Evolutionary conservation across 92 coral and sea anemone species (phyloP), one percentile per base, ranked within the genome.

Genomic region (Metridium senile): DNA sequence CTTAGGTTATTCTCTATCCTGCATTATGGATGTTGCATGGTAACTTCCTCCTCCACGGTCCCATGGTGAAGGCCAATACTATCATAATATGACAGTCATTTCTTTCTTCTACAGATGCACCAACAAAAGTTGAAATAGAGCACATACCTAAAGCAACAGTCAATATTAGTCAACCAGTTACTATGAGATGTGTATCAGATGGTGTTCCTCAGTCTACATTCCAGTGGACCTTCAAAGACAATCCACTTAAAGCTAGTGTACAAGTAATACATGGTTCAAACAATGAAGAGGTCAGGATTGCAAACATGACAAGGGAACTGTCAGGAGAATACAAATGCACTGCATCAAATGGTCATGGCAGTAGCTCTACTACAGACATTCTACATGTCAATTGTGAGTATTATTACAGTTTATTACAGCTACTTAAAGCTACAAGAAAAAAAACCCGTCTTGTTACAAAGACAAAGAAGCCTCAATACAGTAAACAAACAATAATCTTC

Each of bases 311-410:
- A 17, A 88, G 85, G 66, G 74, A 82, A 19, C 25, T 25, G 33
- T 71, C 82, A 61, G 98, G 98, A 58, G 90, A 90, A 29, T 88
- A 90, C 51, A 85, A 93, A 9, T 93, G 98, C 71, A 51, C 80
- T 0, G 98, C 98, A 39, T 65, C 20, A 1, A 93, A 93, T 73
- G 63, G 26, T 1, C 81, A 66, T 10, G 98, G 98, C 1, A 69
- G 9, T 16, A 63, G 70, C 20, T 45, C 76, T 70, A 45, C 33
- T 20, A 62, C 70, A 18, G 75, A 46, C 27, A 54, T 71, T 34
- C 58, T 90, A 0, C 46, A 87, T 58, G 87, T 84, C 11, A 65
- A 30, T 71, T 87, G 96, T 90, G 78, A 80, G 96, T 85, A 49
- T 52, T 23, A 1, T 26, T 9, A n/a, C n/a, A n/a, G n/a, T n/a